Conservation (phyloP, 30 jellyfish, hydroid and myxozoan species). For the Aurelia coerulea region DNA sequence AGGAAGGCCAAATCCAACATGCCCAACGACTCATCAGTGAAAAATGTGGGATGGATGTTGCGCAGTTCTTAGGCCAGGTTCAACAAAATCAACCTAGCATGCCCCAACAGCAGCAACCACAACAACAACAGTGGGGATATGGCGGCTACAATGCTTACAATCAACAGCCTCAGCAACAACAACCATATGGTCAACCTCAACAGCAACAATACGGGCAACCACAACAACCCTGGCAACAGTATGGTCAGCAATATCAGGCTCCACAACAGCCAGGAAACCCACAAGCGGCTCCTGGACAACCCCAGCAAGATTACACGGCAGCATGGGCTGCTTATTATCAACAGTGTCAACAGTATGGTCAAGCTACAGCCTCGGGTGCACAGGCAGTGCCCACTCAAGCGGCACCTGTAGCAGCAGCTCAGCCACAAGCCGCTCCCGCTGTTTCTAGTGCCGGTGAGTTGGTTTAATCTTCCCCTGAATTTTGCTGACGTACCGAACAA, state of each 20-base stretch:
- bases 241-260: slow-evolving; percentile 62
- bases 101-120: slow-evolving; percentile 73
- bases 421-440: slow-evolving; percentile 59
- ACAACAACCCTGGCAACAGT: slow-evolving; percentile 76
- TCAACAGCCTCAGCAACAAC: slow-evolving; percentile 85
- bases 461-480: background rate
- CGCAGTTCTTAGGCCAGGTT: slow-evolving; percentile 40
- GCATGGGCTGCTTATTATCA: slow-evolving; percentile 94
- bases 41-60: slow-evolving; percentile 74
- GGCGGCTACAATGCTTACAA: slow-evolving; percentile 71
- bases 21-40: slow-evolving; percentile 93
- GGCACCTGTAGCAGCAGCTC: slow-evolving; percentile 58
- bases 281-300: slow-evolving; percentile 56
- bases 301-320: slow-evolving; percentile 77
- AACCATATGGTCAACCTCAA: slow-evolving; percentile 70
- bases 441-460: slow-evolving; percentile 53
- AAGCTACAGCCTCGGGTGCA: slow-evolving; percentile 58
- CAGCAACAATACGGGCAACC: slow-evolving; percentile 77
- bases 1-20: slow-evolving; percentile 83
- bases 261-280: slow-evolving; percentile 73
- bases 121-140: slow-evolving; percentile 81
- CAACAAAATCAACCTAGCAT: slow-evolving; percentile 20
- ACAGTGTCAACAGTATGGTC: slow-evolving; percentile 79
- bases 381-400: slow-evolving; percentile 71
- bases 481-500: background rate